These are phyloP conservation scores for Vulpes ferrilata DNA, from an alignment of 2,113 vertebrate species.

Conservation along the genomic window DNA sequence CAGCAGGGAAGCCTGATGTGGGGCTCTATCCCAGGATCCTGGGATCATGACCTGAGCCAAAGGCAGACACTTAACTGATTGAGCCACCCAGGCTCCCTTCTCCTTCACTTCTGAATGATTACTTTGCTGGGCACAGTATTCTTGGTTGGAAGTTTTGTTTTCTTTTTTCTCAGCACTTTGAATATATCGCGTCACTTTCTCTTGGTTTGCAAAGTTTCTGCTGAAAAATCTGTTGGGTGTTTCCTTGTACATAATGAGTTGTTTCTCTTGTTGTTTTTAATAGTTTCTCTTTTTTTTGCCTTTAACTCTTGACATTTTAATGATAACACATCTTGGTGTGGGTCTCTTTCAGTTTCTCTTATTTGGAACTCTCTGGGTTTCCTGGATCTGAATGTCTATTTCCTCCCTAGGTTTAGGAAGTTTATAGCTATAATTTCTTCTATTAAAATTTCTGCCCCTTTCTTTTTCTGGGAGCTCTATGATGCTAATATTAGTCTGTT, in stretches of 20 bases:
- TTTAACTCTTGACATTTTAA: not conserved
- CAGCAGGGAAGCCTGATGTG: too few species aligned
- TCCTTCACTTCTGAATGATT: not conserved
- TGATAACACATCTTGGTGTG: not conserved
- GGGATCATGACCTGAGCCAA: too few species aligned
- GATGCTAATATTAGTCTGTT: not conserved
- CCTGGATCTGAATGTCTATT: not conserved
- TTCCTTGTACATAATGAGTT: not conserved
- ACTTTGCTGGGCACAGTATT: not conserved
- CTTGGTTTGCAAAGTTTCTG: not conserved
- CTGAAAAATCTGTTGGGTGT: not conserved
- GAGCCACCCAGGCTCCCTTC: too few species aligned
- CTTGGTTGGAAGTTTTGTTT: not conserved
- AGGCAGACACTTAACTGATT: too few species aligned
- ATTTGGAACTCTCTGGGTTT: not conserved
- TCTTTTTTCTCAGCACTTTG: not conserved
- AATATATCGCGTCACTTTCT: not conserved
- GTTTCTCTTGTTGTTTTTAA: not conserved
- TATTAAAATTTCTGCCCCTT: not conserved
- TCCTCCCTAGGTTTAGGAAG: not conserved
- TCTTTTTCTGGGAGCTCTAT: not conserved
- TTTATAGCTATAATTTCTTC: not conserved
- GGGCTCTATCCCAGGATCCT: too few species aligned
- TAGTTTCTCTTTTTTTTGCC: not conserved
- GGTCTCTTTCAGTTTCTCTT: not conserved